Evolutionary conservation across 2,888 invertebrate genomes (phyloP).

Genomic region (Eumacrocentrus americanus): DNA sequence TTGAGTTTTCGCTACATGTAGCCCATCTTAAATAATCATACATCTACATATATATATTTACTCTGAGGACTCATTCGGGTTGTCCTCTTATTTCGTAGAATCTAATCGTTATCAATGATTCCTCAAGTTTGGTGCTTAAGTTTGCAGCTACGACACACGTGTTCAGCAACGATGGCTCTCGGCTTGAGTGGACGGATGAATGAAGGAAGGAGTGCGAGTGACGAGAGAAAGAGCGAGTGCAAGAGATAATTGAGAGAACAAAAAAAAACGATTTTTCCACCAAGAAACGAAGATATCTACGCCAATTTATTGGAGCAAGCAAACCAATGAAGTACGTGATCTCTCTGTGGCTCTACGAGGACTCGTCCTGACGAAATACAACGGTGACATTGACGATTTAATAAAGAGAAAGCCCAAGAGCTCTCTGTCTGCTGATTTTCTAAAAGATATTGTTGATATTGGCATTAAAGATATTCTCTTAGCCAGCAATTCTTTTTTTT

Average conservation of each 20-base stretch:
- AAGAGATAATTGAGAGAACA: constrained; percentile 30
- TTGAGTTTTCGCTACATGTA: constrained; percentile 53
- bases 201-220: constrained; percentile 27
- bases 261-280: constrained; percentile 7
- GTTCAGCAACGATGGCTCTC: background rate
- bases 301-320: background rate
- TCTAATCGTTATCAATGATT: constrained; percentile 9
- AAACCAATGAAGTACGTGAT: too few species aligned
- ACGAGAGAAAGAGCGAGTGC: constrained; percentile 28
- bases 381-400: too few species aligned
- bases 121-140: constrained; percentile 16
- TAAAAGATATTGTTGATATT: too few species aligned
- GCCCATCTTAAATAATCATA: constrained; percentile 9
- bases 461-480: too few species aligned
- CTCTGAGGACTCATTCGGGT: too few species aligned
- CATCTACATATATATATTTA: background rate
- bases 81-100: background rate
- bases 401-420: too few species aligned
- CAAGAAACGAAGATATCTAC: background rate
- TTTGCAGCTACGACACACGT: constrained; percentile 6
- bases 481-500: too few species aligned
- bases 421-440: too few species aligned
- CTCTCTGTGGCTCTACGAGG: too few species aligned
- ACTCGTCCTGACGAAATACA: too few species aligned
- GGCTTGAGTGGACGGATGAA: constrained; percentile 23